phyloP scores from a whole-genome alignment of 2,113 vertebrate species.

The Clupea harengus region DNA sequence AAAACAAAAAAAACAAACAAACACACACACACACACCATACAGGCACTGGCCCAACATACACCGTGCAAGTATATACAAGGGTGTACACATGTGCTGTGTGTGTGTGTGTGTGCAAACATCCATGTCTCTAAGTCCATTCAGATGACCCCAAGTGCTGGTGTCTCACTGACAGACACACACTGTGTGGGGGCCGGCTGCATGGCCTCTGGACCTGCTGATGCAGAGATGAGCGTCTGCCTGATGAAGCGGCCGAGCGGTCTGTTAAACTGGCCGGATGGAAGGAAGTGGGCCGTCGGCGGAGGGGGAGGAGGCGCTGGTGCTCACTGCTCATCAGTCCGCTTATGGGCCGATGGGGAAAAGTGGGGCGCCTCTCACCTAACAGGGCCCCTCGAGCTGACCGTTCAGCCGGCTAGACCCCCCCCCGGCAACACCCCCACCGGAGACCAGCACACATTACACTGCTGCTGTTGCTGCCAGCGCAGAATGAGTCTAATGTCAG shows the following conservation, averaged over 20 bases:
- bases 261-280: not conserved
- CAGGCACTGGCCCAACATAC: not conserved
- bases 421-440: not conserved
- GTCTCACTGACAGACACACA: not conserved
- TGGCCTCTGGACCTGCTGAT: not conserved
- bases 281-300: not conserved
- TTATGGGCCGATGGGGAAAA: too few relatives aligned
- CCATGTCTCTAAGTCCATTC: not conserved
- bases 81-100: not conserved
- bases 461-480: not conserved
- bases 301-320: not conserved
- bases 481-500: not conserved
- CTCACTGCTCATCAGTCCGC: not conserved
- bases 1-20: too few relatives aligned
- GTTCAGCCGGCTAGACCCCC: not conserved
- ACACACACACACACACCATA: not conserved
- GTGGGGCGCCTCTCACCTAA: too few relatives aligned
- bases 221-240: not conserved
- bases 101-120: slow-evolving; percentile 18
- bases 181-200: not conserved
- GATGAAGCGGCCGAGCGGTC: not conserved
- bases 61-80: not conserved
- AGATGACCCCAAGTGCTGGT: not conserved
- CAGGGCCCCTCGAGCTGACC: not conserved
- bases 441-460: not conserved